These are phyloP conservation scores for Drosophila tsacasi DNA, from an alignment of 1,140 invertebrate genomes.

Conservation along the genomic window DNA sequence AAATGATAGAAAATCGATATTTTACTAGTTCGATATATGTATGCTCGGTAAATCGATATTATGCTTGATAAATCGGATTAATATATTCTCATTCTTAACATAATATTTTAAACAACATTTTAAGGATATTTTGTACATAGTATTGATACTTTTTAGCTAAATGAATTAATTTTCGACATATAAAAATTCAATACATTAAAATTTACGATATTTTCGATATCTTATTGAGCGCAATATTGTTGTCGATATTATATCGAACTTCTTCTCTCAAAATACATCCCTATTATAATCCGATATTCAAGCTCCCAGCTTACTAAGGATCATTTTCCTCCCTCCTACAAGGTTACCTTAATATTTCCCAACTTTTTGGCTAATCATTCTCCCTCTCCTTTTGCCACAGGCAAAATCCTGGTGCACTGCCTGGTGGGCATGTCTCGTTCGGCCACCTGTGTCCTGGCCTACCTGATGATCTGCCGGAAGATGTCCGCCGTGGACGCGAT, in stretches of 20 bases:
- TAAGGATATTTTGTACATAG: no score
- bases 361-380: background rate
- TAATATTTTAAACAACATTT: no score
- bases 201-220: background rate
- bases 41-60: no score
- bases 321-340: background rate
- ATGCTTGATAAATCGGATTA: no score
- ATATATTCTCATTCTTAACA: no score
- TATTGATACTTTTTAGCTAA: no score
- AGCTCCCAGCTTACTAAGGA: background rate
- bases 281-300: background rate
- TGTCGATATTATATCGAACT: background rate
- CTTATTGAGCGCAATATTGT: background rate
- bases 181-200: background rate
- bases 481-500: conserved; percentile 92
- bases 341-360: background rate
- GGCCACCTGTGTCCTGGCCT: conserved; percentile 92
- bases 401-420: conserved; percentile 93
- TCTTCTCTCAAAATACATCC: background rate
- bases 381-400: conserved; percentile 84
- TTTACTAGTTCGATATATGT: no score
- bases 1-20: no score
- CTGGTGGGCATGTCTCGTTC: conserved; percentile 93
- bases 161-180: background rate
- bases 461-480: conserved; percentile 92